Base-by-base conservation (phyloP, 2,888 invertebrate genomes). In the Galeopsomyia nigrocyanea region DNA sequence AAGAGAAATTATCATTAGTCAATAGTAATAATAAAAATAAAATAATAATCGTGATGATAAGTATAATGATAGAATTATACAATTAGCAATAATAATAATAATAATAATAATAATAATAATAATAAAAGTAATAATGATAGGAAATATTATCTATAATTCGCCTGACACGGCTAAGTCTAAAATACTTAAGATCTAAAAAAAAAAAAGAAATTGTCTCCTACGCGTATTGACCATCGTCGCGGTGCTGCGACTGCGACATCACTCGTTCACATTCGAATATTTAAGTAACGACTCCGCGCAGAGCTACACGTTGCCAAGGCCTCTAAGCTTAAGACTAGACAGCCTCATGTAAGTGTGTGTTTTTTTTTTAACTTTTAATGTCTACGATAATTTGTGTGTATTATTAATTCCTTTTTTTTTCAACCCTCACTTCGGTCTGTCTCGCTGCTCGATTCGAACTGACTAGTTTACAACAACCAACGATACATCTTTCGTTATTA, bases 301-400 rank as follows among this genome's bases (percentile, higher is more conserved):
- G 55, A 73, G 68, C 78, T 78, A 79, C 57, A 39, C 80, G 79
- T 80, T 78, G 80, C 80, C 79, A 82, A 83, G 82, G 82, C 78
- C 75, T 78, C 78, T 77, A 78, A 78, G 80, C 82, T 81, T 83
- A 75, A 82, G 85, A 85, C 85, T 85, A 85, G 85, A 84, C 82
- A 83, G 81, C 82, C 83, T 84, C 83, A 80, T 80, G 80, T 74
- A 78, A 72, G 17, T 60, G 39, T 63, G 49, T 50, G 14, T 16
- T 5, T 26, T 19, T 47, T 9, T 21, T 47, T 62, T 10, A 39
- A 1, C 13, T 39, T 3, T 39, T 39, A 9, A 39, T 7, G 7
- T 31, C 39, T 39, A 39, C 39, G 7, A 39, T 9, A 5, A 3
- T 26, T 7, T 39, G 39, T 10, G 26, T 17, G n/a, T 53, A 31